Evolutionary conservation across 2,797 vertebrate genomes (phyloP).

Genomic region (Apogon hyalosoma): DNA sequence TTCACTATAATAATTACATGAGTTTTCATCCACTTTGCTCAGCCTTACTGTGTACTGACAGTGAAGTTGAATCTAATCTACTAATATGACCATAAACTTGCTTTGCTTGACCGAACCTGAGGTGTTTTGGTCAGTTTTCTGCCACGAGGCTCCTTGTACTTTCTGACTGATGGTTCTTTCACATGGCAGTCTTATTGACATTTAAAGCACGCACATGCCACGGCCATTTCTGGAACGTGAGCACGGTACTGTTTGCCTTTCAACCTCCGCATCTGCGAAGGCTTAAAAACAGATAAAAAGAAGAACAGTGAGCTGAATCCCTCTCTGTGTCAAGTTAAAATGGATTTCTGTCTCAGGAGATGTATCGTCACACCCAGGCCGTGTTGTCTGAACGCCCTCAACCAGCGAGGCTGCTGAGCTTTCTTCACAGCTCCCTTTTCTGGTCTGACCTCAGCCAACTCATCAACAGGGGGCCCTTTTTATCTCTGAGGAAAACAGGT

Average conservation of each 20-base stretch:
- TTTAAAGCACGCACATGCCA: conserved; percentile 72
- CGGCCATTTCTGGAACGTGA: conserved; percentile 69
- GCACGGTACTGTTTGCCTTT: conserved; percentile 64
- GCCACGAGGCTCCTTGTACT: conserved; percentile 56
- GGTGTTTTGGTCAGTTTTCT: conserved; percentile 34
- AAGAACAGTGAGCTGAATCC: conserved; percentile 35
- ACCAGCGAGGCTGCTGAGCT: conserved; percentile 44
- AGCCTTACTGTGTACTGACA: too few species aligned
- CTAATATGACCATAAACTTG: too few species aligned
- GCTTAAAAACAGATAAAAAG: conserved; percentile 40
- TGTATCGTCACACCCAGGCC: conserved; percentile 48
- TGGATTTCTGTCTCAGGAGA: conserved; percentile 53
- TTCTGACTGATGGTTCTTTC: conserved; percentile 68
- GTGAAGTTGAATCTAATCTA: too few species aligned
- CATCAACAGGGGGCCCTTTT: conserved; percentile 63
- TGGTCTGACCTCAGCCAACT: conserved; percentile 53
- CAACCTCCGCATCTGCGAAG: conserved; percentile 61
- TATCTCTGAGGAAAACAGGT: conserved; percentile 78
- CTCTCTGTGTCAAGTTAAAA: conserved; percentile 49
- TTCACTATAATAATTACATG: too few species aligned
- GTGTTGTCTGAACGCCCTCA: conserved; percentile 46
- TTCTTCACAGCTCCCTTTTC: conserved; percentile 45
- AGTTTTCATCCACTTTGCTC: too few species aligned
- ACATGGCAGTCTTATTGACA: conserved; percentile 77
- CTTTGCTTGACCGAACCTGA: not conserved